These are phyloP conservation scores for Hirtodrosophila alboralis DNA, from an alignment of 2,888 invertebrate species.

Conservation along the genomic window DNA sequence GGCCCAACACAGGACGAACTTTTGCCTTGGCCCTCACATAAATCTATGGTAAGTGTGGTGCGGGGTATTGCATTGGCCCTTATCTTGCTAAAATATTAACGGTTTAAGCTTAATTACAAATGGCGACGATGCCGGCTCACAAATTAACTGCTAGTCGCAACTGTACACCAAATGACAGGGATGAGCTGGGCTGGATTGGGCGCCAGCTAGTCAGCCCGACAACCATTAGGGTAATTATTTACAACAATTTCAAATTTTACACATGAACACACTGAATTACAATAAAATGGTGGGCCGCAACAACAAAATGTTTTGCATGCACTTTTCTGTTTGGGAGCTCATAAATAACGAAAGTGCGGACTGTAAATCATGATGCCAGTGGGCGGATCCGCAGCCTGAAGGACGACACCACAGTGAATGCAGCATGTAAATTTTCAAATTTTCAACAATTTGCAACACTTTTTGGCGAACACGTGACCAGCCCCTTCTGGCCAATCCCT, in stretches of 20 bases:
- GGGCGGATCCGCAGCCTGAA: conserved; percentile 6
- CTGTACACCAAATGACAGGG: conserved; percentile 35
- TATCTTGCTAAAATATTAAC: conserved; percentile 77
- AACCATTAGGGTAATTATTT: conserved; percentile 80
- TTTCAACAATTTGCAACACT: conserved; percentile 58
- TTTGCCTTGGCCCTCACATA: conserved; percentile 47
- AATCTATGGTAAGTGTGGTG: conserved; percentile 41
- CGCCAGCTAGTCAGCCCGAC: conserved; percentile 37
- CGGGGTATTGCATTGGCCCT: conserved; percentile 49
- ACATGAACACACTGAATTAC: conserved; percentile 70
- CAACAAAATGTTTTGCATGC: conserved; percentile 69
- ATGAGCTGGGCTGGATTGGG: not conserved
- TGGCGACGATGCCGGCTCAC: conserved; percentile 64
- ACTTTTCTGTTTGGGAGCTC: conserved; percentile 45
- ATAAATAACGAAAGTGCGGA: conserved; percentile 69
- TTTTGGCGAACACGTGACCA: conserved; percentile 72
- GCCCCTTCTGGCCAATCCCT: conserved; percentile 41
- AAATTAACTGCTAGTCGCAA: conserved; percentile 68
- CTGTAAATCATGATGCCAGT: conserved; percentile 64
- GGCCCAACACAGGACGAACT: conserved; percentile 48
- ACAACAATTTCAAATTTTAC: conserved; percentile 80
- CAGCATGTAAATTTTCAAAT: conserved; percentile 65
- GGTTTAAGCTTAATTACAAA: conserved; percentile 80
- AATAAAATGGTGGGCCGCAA: conserved; percentile 51
- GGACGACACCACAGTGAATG: conserved; percentile 20